Conservation (phyloP, 2,888 invertebrate genomes). For the Phengaris arion region DNA sequence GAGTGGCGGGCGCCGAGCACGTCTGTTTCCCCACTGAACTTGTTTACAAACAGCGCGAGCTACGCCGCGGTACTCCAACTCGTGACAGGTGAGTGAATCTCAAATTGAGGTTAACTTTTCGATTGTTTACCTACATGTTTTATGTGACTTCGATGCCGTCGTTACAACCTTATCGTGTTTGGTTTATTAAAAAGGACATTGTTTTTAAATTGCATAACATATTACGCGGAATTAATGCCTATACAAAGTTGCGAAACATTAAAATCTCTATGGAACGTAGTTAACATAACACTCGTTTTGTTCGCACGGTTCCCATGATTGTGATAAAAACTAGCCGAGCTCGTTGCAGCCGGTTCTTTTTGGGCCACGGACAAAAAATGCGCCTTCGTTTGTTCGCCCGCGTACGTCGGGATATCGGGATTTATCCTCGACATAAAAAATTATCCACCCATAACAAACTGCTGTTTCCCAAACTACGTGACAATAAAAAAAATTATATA, state of each 20-base stretch:
- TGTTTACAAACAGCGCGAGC: slow-evolving; percentile 68
- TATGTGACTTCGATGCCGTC: neutral
- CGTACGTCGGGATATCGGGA: neutral
- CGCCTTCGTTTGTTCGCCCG: slow-evolving; percentile 46
- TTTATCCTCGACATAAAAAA: slow-evolving; percentile 20
- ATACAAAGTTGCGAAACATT: neutral
- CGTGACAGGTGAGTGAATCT: slow-evolving; percentile 65
- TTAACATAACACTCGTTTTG: neutral
- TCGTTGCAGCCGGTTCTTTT: slow-evolving; percentile 59
- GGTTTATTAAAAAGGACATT: neutral
- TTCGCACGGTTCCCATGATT: slow-evolving; percentile 32
- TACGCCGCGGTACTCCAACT: slow-evolving; percentile 53
- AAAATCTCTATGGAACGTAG: neutral
- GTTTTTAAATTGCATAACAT: neutral
- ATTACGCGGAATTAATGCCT: slow-evolving; percentile 5
- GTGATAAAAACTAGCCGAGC: slow-evolving; percentile 44
- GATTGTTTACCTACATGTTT: slow-evolving; percentile 19
- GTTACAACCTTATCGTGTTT: neutral
- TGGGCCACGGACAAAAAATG: slow-evolving; percentile 61
- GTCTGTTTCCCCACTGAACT: slow-evolving; percentile 46
- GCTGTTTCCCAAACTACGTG: neutral
- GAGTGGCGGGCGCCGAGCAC: slow-evolving; percentile 55
- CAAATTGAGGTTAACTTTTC: slow-evolving; percentile 54
- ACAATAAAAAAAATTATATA: neutral
- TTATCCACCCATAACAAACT: neutral